Base-by-base conservation (phyloP, 2,888 invertebrate species). In the Pogonocherus hispidulus region DNA sequence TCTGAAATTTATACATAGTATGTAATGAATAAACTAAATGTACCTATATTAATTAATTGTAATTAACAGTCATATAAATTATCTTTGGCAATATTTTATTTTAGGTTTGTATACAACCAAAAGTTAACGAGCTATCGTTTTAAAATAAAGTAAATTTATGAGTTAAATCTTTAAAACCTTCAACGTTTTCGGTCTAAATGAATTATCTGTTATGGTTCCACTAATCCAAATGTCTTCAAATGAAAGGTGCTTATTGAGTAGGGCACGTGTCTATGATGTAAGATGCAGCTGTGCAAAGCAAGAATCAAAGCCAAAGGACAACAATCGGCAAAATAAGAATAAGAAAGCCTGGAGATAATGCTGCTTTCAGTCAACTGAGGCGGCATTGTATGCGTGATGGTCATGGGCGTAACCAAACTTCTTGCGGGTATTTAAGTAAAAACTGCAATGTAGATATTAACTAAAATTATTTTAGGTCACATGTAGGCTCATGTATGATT, bases 311-410 rank as follows among this genome's bases (percentile, higher is more conserved):
- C 59, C 47, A 49, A 32, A 32, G 44, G 32, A 47, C 47, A 60
- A 47, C 32, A 60, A 60, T 49, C 49, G 47, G 11, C 20, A 9
- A 32, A 60, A 47, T 59, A 59, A 57, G 57, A 57, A 57, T 46
- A 57, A 60, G 59, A 60, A 47, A 60, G 32, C 49, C 32, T 47
- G 16, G 3, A 49, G 59, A 60, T 60, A 60, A 60, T 60, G 18
- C 27, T 60, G 14, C 59, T 11, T 60, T 27, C 32, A 19, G 59
- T 60, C 32, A 14, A 11, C 52, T n/a, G 3, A 32, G 19, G 22
- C 32, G 37, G 19, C 18, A 35, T 55, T 55, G 41, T 19, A 8
- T 18, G 4, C 11, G 1, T n/a, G 6, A 1, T 52, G 18, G 8
- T 9, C 59, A 49, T 47, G 3, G 32, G 59, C 19, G 47, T 23